Base-by-base conservation (phyloP, 2,113 vertebrate species). In the Plecotus auritus region DNA sequence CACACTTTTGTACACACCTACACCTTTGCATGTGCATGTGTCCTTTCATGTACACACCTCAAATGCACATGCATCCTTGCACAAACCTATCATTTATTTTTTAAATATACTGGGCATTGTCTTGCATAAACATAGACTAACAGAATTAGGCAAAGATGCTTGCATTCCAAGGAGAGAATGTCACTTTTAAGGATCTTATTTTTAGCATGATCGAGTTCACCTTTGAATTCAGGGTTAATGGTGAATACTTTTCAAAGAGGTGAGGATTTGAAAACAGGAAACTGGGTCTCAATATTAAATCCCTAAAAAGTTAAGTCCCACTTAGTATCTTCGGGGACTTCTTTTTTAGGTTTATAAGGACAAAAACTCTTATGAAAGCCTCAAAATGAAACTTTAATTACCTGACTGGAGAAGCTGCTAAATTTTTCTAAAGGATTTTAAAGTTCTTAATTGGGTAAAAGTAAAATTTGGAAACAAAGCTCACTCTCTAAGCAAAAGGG, bases 91-190 rank as follows among this genome's bases (percentile, higher is more conserved):
- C 45, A 47, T 40, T 97, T 98, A 96, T 95, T 96, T 98, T 97
- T 97, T 97, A 97, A 98, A 97, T 97, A 97, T 95, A 89, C 93
- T 98, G 96, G 95, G 97, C 93, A 87, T 91, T 98, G 97, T 98
- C 92, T 96, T 96, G 86, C 91, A 93, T 96, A 97, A 93, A 73
- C 96, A 94, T 90, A 97, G 93, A 98, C 95, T 94, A 93, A 96
- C 96, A 97, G 69, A 96, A 96, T 97, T 94, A 97, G 96, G 95
- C 96, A 97, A 97, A 97, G 91, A 97, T 97, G 85, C 92, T 98
- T 96, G 88, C 67, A 96, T 97, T 98, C 97, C 97, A 96, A 95
- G 96, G 88, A 93, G 77, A 98, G 93, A 91, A 88, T 97, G 85
- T 96, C 96, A 97, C 90, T 97, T 97, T 96, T 98, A 96, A 96